Percentiles rank a stretch among this genome's conserved stretches.
These are phyloP conservation scores for Littorina saxatilis DNA, from an alignment of 1,140 invertebrate genomes.

Conservation along the genomic window DNA sequence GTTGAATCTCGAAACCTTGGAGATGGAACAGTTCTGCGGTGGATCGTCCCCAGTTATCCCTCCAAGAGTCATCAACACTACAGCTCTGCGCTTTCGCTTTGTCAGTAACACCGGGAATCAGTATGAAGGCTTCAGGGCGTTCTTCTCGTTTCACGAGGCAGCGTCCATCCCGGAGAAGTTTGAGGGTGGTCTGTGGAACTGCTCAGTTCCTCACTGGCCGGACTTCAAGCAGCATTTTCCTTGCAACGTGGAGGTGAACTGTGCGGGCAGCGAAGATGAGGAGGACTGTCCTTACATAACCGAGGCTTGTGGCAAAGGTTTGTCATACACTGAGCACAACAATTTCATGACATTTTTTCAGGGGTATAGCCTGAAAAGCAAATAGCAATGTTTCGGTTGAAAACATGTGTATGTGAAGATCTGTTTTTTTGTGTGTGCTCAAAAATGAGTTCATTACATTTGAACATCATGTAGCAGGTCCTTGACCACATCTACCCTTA, in stretches of 20 bases:
- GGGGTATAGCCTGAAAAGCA: too few species aligned
- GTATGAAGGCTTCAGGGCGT: neutral
- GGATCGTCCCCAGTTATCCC: neutral
- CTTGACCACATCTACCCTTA: too few species aligned
- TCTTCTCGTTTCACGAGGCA: neutral
- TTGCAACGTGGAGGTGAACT: neutral
- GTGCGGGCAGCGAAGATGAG: neutral
- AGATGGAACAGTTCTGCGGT: too few species aligned
- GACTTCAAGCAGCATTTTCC: neutral
- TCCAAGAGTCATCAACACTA: neutral
- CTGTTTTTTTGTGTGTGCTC: too few species aligned
- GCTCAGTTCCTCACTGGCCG: neutral
- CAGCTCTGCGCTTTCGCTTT: neutral
- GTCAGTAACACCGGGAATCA: neutral
- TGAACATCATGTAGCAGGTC: too few species aligned
- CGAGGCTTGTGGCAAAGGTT: neutral
- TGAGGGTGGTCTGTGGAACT: neutral
- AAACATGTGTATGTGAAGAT: too few species aligned
- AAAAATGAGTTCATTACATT: too few species aligned
- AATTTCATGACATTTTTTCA: too few species aligned
- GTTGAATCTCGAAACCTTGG: too few species aligned
- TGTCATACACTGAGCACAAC: too few species aligned
- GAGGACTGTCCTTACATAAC: neutral
- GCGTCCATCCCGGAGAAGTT: neutral
- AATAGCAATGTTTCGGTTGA: too few species aligned